phyloP scores from a whole-genome alignment of 2,797 vertebrate species.

The Oryzias sinensis region DNA sequence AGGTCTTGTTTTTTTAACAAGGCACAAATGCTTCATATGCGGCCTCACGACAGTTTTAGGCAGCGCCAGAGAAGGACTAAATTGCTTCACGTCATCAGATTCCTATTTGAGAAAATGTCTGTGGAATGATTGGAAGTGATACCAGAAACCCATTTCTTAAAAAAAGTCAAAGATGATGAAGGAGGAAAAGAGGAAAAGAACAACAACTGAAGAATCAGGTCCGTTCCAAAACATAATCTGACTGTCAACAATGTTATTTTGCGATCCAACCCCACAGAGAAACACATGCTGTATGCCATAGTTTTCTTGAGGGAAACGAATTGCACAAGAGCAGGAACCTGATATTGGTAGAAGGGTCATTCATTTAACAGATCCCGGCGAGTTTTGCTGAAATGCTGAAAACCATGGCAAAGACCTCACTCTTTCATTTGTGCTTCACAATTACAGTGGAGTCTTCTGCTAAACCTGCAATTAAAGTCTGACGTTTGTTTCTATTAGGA shows the following conservation, averaged over 20 bases:
- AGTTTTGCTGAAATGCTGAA: constrained; percentile 29
- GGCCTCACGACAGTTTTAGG: constrained; percentile 48
- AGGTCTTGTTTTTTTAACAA: constrained; percentile 31
- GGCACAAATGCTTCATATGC: constrained; percentile 44
- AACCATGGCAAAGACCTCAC: constrained; percentile 13
- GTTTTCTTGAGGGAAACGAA: constrained; percentile 27
- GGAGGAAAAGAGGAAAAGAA: constrained; percentile 7
- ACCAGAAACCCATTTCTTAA: constrained; percentile 57
- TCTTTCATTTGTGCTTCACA: constrained; percentile 19
- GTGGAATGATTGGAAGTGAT: constrained; percentile 56
- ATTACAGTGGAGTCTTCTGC: constrained; percentile 27
- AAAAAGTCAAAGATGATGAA: constrained; percentile 60
- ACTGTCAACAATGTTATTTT: constrained; percentile 60
- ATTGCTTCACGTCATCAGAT: constrained; percentile 63
- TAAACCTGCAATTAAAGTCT: constrained; percentile 30
- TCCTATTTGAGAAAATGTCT: constrained; percentile 65
- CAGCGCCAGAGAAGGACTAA: constrained; percentile 51
- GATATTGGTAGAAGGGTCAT: constrained; percentile 52
- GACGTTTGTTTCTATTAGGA: constrained; percentile 25
- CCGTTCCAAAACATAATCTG: constrained; percentile 59
- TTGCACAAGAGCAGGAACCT: constrained; percentile 46
- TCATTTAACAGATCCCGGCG: constrained; percentile 40
- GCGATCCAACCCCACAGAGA: constrained; percentile 37
- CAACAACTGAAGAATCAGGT: constrained; percentile 43
- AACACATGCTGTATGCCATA: constrained; percentile 33